Evolutionary conservation across 2,797 vertebrate species (phyloP), one percentile per base, ranked within the genome.

Genomic region (Microchirus variegatus): DNA sequence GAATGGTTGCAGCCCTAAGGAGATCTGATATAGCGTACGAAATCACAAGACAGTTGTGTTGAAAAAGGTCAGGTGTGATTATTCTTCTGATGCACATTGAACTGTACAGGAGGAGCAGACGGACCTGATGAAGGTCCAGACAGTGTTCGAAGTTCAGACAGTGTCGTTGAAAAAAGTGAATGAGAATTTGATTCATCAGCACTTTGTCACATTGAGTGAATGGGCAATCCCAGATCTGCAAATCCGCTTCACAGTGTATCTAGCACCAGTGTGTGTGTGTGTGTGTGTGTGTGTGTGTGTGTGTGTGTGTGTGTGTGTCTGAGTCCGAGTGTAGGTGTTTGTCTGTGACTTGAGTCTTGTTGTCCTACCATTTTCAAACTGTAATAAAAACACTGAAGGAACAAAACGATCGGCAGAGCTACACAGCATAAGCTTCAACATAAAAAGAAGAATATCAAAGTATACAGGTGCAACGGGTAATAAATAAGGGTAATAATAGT

Each of bases 221-320:
- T 81, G 92, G 58, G 91, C 88, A 89, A 90, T 92, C 90, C 91
- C 92, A 90, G 89, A 92, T 91, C 93, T 93, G 93, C 87, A 80
- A 80, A 89, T 89, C 87, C 85, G 91, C 92, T 95, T 98, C 96
- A 98, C 96, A 97, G 96, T 98, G 96, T 96, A 94, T 96, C 94
- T 97, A 99, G 96, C 96, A 98, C 96, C 96, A 97, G 95, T 95
- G 93, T 94, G 93, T 93, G 93, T 94, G 91, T 91, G 87, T 92
- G 90, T 43, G 2, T 67, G 9, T 93, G 46, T 59, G 42, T 73
- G 41, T 70, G 92, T 92, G 92, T 93, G 93, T 93, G 92, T 93
- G 92, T 93, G 88, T 90, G 91, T 92, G 89, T 31, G 26, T 8
- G 31, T 8, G 31, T 8, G 31, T 8, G 31, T 31, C n/a, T n/a